phyloP scores from a whole-genome alignment of 2,113 vertebrate genomes.

The Turdus rufiventris region DNA sequence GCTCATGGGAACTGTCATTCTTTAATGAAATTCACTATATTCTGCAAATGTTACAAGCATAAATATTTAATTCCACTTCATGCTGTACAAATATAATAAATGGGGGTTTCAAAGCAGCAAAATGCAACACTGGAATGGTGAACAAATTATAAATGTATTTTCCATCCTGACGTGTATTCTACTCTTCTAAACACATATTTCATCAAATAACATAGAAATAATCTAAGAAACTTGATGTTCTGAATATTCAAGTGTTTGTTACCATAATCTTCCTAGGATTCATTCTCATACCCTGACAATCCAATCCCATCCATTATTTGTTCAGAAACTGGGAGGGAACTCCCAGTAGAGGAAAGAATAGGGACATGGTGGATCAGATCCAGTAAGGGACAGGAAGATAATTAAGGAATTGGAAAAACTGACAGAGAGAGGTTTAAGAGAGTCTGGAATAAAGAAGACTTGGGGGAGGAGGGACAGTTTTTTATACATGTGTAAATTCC shows the following conservation, averaged over 20 bases:
- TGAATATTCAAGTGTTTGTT: neutral
- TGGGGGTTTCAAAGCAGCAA: neutral
- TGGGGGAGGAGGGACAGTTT: neutral
- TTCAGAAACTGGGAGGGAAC: neutral
- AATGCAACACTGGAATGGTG: neutral
- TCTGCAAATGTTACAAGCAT: neutral
- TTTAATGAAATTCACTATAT: neutral
- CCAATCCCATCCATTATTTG: neutral
- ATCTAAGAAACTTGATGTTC: neutral
- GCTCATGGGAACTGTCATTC: neutral
- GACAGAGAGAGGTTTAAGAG: neutral
- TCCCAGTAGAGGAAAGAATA: neutral
- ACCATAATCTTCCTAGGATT: neutral
- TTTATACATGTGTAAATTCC: neutral
- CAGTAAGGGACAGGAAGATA: neutral
- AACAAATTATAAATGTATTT: neutral
- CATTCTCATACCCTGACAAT: neutral
- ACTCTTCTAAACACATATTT: neutral
- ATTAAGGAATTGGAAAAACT: neutral
- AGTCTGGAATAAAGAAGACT: neutral
- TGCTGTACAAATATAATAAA: neutral
- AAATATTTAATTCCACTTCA: neutral
- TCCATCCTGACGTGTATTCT: neutral
- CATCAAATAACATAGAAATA: neutral
- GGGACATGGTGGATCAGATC: neutral